Evolutionary conservation across 2,888 invertebrate genomes (phyloP).

Genomic region (Agrenia bidenticulata): DNA sequence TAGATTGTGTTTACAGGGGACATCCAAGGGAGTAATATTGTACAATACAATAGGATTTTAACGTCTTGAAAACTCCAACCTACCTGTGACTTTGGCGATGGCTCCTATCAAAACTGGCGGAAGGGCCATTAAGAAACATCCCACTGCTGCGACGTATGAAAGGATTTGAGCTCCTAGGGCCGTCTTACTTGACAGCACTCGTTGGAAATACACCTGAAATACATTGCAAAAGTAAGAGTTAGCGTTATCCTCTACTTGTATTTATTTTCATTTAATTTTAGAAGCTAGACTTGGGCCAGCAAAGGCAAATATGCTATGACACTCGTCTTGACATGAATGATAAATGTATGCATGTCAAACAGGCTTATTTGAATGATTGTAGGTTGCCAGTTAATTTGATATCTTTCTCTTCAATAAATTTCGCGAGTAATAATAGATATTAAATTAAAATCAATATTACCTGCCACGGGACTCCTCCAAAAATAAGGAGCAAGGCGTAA

Average conservation of each 20-base stretch:
- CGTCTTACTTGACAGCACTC: slow-evolving; percentile 67
- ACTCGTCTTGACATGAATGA: too few species aligned
- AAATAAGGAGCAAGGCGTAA: slow-evolving; percentile 63
- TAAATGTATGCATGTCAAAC: too few species aligned
- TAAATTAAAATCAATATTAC: slow-evolving; percentile 54
- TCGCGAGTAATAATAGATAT: too few species aligned
- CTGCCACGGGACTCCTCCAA: slow-evolving; percentile 72
- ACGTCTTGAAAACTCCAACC: slow-evolving; percentile 8
- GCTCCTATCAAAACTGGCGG: slow-evolving; percentile 69
- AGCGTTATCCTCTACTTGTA: neutral
- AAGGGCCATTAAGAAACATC: slow-evolving; percentile 66
- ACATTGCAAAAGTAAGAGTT: slow-evolving; percentile 5
- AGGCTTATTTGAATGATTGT: too few species aligned
- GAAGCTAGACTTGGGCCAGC: too few species aligned
- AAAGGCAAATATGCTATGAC: too few species aligned
- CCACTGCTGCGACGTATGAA: slow-evolving; percentile 67
- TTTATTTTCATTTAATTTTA: too few species aligned
- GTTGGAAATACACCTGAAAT: slow-evolving; percentile 66
- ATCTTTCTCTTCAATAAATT: too few species aligned
- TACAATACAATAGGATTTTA: neutral
- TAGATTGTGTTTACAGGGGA: neutral
- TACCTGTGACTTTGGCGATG: slow-evolving; percentile 64
- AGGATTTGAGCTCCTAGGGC: slow-evolving; percentile 65
- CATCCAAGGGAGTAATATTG: neutral
- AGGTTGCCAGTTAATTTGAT: too few species aligned